Percentiles rank a stretch among this genome's conserved stretches.
Conservation (phyloP, 2,888 invertebrate species). For the Therioaphis trifolii region DNA sequence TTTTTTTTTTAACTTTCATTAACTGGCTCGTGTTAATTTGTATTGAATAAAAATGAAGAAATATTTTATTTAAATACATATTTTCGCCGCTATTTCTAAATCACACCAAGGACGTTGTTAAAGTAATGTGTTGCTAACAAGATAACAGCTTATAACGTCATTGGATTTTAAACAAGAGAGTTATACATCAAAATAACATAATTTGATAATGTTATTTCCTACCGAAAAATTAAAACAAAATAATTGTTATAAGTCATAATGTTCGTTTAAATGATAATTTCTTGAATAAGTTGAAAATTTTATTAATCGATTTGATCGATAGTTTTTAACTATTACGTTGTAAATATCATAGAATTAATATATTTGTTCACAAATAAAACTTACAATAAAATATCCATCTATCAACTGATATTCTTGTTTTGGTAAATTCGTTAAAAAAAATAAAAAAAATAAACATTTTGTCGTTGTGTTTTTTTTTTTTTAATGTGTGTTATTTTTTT, state of each 20-base stretch:
- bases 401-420: neutral
- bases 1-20: too few relatives aligned
- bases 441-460: neutral
- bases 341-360: neutral
- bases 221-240: slow-evolving; percentile 38
- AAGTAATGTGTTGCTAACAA: neutral
- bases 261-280: slow-evolving; percentile 6
- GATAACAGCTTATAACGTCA: slow-evolving; percentile 35
- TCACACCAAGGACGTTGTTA: slow-evolving; percentile 5
- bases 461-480: neutral
- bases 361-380: neutral
- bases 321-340: neutral
- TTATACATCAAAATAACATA: slow-evolving; percentile 35
- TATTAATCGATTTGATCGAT: too few relatives aligned
- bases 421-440: slow-evolving; percentile 44
- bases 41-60: too few relatives aligned
- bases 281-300: neutral
- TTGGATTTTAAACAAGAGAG: slow-evolving; percentile 34
- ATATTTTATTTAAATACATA: neutral
- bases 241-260: neutral
- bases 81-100: neutral
- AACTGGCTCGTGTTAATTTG: too few relatives aligned
- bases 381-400: neutral
- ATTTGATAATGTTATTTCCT: slow-evolving; percentile 50
- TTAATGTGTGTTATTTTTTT: neutral